Evolutionary conservation across 2,113 vertebrate species (phyloP).

Genomic region (Brachypodius melanocephalos): DNA sequence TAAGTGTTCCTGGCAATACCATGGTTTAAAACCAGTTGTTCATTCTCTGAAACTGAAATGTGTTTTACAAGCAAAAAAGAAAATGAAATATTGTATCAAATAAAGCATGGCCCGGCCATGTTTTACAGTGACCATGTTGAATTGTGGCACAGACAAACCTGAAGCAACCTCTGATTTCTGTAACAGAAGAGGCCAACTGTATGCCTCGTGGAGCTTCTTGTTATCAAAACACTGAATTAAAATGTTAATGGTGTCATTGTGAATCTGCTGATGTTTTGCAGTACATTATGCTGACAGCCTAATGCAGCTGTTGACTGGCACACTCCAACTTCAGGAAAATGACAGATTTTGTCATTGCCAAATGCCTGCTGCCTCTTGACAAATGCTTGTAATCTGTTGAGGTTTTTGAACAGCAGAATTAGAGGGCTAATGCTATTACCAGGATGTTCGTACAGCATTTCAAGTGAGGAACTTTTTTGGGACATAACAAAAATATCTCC

Average conservation of each 20-base stretch:
- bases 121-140: neutral
- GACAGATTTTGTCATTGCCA: slow-evolving; percentile 81
- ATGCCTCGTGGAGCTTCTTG: slow-evolving; percentile 42
- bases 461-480: neutral
- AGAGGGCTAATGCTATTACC: slow-evolving; percentile 4
- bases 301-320: slow-evolving; percentile 87
- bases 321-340: slow-evolving; percentile 80
- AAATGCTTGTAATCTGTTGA: slow-evolving; percentile 71
- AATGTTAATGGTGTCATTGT: slow-evolving; percentile 71
- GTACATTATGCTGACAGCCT: slow-evolving; percentile 61
- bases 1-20: neutral
- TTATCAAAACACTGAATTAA: slow-evolving; percentile 69
- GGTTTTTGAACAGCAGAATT: slow-evolving; percentile 38
- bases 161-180: neutral
- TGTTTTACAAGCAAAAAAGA: neutral
- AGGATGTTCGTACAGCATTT: neutral
- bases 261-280: slow-evolving; percentile 53
- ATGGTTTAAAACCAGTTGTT: neutral
- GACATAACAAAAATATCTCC: slow-evolving; percentile 36
- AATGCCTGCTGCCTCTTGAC: slow-evolving; percentile 75
- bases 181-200: slow-evolving; percentile 71
- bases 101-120: neutral
- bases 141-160: neutral
- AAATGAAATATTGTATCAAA: neutral
- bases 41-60: neutral